Percentiles rank a stretch among this genome's conserved stretches.
phyloP scores from a whole-genome alignment of 2,888 invertebrate species.

The Lasioglossum villosulum region DNA sequence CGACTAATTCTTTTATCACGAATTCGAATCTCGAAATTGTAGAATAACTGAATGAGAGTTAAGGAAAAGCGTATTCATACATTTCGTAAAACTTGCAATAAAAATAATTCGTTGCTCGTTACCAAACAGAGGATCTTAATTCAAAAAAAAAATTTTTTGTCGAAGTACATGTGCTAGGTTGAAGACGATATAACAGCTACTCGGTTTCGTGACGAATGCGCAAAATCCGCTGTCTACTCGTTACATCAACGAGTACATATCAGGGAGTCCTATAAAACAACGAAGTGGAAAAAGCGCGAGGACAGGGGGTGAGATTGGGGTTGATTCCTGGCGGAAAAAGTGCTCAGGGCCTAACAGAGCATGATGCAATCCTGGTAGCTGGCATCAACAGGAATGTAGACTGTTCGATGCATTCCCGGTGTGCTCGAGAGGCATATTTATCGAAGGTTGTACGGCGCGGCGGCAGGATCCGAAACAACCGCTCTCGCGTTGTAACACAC shows the following conservation, averaged over 20 bases:
- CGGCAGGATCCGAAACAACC: slow-evolving; percentile 27
- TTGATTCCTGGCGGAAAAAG: neutral
- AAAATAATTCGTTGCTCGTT: neutral
- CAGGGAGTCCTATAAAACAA: neutral
- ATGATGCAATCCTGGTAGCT: neutral
- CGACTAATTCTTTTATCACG: neutral
- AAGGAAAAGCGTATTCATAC: neutral
- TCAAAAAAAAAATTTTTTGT: no score
- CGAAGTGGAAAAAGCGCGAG: neutral
- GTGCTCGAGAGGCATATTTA: neutral
- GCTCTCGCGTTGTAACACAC: slow-evolving; percentile 52
- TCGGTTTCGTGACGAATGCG: no score
- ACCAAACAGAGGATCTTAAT: no score
- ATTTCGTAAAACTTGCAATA: neutral
- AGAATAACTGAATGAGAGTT: neutral
- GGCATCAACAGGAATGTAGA: neutral
- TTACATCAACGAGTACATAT: no score
- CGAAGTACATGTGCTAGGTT: no score
- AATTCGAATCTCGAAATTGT: neutral
- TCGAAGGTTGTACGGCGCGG: slow-evolving; percentile 10
- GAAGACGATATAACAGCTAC: no score
- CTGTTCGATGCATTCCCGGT: neutral
- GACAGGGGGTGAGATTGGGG: neutral
- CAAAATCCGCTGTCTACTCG: no score
- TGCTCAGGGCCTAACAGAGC: neutral